These are phyloP conservation scores for Bungarus multicinctus DNA, from an alignment of 2,113 vertebrate species.

Conservation along the genomic window DNA sequence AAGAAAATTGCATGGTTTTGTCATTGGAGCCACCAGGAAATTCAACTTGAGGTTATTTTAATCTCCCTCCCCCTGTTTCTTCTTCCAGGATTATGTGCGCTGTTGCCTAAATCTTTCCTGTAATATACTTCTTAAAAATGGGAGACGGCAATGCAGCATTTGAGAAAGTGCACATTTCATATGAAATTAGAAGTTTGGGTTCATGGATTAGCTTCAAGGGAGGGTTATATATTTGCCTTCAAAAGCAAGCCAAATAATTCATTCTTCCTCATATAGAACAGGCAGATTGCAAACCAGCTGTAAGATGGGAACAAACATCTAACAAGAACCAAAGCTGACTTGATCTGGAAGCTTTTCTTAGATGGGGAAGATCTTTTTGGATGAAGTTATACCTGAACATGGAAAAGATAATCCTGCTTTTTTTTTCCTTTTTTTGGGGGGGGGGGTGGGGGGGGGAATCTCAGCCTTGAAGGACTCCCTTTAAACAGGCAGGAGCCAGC, in stretches of 20 bases:
- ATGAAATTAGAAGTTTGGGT: neutral
- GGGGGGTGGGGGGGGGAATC: too few species aligned
- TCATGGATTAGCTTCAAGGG: neutral
- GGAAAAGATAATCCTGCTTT: neutral
- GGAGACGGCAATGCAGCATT: neutral
- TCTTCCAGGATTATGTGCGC: neutral
- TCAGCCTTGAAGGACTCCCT: neutral
- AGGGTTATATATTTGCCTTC: neutral
- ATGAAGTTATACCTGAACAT: neutral
- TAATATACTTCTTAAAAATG: neutral
- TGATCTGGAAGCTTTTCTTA: neutral
- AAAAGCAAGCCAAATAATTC: neutral
- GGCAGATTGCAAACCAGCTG: too few species aligned
- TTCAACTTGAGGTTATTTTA: neutral
- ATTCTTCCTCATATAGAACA: neutral
- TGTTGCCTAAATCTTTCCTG: neutral
- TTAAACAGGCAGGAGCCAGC: neutral
- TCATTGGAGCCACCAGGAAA: neutral
- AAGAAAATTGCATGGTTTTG: neutral
- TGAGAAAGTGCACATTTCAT: neutral
- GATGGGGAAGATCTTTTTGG: neutral
- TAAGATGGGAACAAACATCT: neutral
- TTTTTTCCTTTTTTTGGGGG: too few species aligned
- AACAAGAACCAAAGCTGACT: neutral
- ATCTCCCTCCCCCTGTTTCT: neutral